These are phyloP conservation scores for Panzeria rudis DNA, from an alignment of 2,888 invertebrate genomes.

Conservation along the genomic window DNA sequence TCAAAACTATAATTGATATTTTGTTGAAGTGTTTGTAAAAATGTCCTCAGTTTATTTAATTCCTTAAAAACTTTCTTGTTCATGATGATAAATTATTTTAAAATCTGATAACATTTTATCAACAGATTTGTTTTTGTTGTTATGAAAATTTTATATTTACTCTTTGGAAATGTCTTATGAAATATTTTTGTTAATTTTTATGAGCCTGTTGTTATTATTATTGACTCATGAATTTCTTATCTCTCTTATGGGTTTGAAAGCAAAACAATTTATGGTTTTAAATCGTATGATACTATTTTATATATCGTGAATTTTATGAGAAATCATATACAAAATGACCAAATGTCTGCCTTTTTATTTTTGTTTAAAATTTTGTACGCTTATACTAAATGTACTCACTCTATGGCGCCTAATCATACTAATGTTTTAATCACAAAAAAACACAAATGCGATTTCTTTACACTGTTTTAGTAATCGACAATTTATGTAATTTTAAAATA, in stretches of 20 bases:
- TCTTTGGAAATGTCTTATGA: background rate
- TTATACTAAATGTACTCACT: no score
- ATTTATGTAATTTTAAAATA: no score
- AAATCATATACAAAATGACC: no score
- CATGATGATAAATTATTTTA: background rate
- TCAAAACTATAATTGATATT: no score
- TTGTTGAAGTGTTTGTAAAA: no score
- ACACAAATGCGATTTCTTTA: no score
- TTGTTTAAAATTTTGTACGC: no score
- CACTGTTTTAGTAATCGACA: no score
- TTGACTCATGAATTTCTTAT: constrained; percentile 15
- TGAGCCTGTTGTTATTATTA: background rate
- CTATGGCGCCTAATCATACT: no score
- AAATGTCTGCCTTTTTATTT: no score
- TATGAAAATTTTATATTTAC: background rate
- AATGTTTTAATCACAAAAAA: no score
- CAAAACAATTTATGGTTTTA: background rate
- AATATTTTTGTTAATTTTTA: background rate
- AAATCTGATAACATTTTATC: background rate
- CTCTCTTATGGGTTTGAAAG: background rate
- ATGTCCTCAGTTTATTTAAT: background rate
- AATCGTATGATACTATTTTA: background rate
- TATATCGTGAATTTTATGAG: background rate
- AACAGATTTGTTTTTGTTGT: background rate
- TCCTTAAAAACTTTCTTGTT: background rate